These are phyloP conservation scores for Leptinotarsa undecemlineata DNA, from an alignment of 1,140 invertebrate genomes.

Conservation along the genomic window DNA sequence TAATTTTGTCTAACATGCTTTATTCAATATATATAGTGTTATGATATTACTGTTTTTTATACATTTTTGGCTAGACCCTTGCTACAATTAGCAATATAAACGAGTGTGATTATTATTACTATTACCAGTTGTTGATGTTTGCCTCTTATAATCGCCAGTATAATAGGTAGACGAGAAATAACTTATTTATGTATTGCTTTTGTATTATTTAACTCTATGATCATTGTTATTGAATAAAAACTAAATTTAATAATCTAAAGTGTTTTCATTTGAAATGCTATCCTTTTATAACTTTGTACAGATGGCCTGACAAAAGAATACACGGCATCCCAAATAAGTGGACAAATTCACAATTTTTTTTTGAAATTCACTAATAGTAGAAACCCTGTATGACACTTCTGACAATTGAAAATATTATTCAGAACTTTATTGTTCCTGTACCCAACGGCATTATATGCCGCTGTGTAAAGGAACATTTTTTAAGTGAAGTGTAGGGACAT, in stretches of 20 bases:
- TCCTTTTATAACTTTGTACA: no score
- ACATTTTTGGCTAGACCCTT: slow-evolving; percentile 31
- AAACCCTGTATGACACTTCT: no score
- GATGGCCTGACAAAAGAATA: no score
- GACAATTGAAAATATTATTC: no score
- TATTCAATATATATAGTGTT: slow-evolving; percentile 31
- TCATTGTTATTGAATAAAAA: slow-evolving; percentile 48
- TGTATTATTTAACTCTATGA: slow-evolving; percentile 49
- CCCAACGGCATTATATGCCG: no score
- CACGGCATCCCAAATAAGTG: no score
- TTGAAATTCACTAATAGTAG: no score
- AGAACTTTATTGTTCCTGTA: no score
- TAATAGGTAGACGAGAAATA: slow-evolving; percentile 35
- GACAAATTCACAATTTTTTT: no score
- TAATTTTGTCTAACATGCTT: slow-evolving; percentile 49
- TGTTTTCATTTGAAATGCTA: neutral
- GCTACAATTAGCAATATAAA: slow-evolving; percentile 13
- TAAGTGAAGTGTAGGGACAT: no score
- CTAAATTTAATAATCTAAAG: slow-evolving; percentile 47
- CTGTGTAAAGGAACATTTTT: no score
- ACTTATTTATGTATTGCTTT: slow-evolving; percentile 48
- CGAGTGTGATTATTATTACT: slow-evolving; percentile 41
- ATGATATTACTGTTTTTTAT: slow-evolving; percentile 31
- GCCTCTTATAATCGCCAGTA: slow-evolving; percentile 50
- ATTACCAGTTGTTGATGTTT: slow-evolving; percentile 38